These are phyloP conservation scores for Setipinna tenuifilis DNA, from an alignment of 2,797 vertebrate species.

Conservation along the genomic window DNA sequence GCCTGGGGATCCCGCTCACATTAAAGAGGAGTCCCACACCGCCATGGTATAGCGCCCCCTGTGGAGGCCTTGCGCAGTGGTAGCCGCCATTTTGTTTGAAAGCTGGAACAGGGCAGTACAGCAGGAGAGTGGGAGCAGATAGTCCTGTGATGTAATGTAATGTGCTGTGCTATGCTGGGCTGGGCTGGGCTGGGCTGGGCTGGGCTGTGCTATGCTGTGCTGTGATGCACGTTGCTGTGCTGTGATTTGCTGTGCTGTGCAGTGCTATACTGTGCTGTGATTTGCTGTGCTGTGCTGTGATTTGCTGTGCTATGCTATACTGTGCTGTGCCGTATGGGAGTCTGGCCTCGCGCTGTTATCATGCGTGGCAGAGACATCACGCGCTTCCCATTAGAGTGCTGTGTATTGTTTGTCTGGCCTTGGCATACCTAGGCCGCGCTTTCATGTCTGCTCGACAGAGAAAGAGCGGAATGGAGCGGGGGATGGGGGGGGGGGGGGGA, in stretches of 20 bases:
- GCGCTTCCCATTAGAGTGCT: slow-evolving; percentile 22
- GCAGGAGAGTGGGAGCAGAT: neutral
- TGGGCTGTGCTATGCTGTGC: neutral
- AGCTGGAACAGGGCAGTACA: neutral
- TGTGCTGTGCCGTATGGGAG: neutral
- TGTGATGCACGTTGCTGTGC: too few species aligned
- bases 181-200: neutral
- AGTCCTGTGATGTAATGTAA: too few species aligned
- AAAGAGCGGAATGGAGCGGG: neutral
- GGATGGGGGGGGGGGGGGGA: neutral
- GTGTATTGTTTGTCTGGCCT: slow-evolving; percentile 26
- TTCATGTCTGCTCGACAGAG: slow-evolving; percentile 25
- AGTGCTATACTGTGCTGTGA: too few species aligned
- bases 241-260: too few species aligned
- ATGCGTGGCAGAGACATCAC: neutral
- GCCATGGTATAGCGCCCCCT: neutral
- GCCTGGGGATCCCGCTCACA: neutral
- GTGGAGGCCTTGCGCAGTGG: neutral
- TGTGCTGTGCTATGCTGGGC: too few species aligned
- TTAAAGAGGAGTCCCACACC: neutral
- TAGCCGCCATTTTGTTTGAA: neutral
- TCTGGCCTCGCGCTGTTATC: neutral
- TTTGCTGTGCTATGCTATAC: too few species aligned
- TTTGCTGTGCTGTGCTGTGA: too few species aligned
- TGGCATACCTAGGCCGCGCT: slow-evolving; percentile 33